Percentiles rank a stretch among this genome's conserved stretches.
phyloP scores from a whole-genome alignment of 2,113 vertebrate genomes.

The Protobothrops mucrosquamatus region DNA sequence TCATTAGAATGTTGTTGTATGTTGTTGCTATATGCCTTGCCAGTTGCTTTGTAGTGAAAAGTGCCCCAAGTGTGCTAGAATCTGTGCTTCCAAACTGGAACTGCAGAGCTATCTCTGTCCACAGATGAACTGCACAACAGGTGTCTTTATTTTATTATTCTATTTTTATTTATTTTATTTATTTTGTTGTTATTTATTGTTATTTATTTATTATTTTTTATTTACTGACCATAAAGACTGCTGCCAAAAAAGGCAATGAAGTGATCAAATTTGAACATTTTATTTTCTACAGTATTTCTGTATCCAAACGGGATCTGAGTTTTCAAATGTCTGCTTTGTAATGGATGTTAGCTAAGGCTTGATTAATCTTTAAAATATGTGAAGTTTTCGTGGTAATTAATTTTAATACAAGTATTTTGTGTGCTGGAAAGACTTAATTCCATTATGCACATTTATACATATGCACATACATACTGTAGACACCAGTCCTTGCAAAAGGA shows the following conservation, averaged over 20 bases:
- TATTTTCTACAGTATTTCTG: not conserved
- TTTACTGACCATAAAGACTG: slow-evolving; percentile 19
- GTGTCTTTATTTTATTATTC: too few relatives aligned
- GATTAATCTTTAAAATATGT: slow-evolving; percentile 30
- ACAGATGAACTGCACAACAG: too few relatives aligned
- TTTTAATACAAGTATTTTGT: slow-evolving; percentile 44
- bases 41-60: too few relatives aligned
- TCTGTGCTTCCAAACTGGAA: too few relatives aligned
- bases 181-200: too few relatives aligned
- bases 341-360: slow-evolving; percentile 10
- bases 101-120: too few relatives aligned
- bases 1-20: too few relatives aligned
- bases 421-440: slow-evolving; percentile 21
- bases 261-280: slow-evolving; percentile 9
- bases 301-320: slow-evolving; percentile 32
- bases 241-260: slow-evolving; percentile 37
- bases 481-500: slow-evolving; percentile 22
- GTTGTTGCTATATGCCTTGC: too few relatives aligned
- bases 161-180: too few relatives aligned
- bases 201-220: too few relatives aligned
- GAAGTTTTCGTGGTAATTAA: slow-evolving; percentile 50
- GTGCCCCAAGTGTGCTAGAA: too few relatives aligned
- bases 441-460: not conserved
- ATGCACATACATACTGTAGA: not conserved
- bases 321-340: slow-evolving; percentile 23